Evolutionary conservation across 2,888 invertebrate species (phyloP).

Genomic region (Ectemnius cavifrons): DNA sequence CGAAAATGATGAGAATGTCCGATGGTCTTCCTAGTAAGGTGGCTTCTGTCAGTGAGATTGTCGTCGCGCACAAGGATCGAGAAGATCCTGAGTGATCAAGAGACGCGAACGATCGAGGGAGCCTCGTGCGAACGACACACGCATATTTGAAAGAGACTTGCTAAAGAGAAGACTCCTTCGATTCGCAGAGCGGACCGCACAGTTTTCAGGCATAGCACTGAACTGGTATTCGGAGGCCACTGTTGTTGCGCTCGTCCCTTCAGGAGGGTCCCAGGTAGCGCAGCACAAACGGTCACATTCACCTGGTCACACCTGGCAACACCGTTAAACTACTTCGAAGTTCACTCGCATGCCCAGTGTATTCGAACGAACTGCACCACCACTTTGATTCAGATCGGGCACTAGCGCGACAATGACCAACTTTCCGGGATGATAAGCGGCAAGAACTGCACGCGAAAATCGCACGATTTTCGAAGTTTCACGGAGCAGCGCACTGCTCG

Average conservation of each 20-base stretch:
- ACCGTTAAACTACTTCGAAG: slow-evolving; percentile 38
- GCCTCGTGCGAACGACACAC: too few species aligned
- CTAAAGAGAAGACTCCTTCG: too few species aligned
- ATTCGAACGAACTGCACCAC: background rate
- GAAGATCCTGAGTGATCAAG: too few species aligned
- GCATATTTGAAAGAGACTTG: too few species aligned
- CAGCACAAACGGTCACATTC: slow-evolving; percentile 59
- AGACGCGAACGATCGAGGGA: too few species aligned
- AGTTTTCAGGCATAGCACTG: too few species aligned
- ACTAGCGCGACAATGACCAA: slow-evolving; percentile 25
- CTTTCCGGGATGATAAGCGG: background rate
- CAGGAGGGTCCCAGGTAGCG: slow-evolving; percentile 47
- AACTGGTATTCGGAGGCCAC: background rate
- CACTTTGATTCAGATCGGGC: background rate
- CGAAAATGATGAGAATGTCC: too few species aligned
- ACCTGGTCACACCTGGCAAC: slow-evolving; percentile 65
- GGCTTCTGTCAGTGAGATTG: too few species aligned
- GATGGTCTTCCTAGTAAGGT: too few species aligned
- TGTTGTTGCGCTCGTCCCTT: slow-evolving; percentile 21
- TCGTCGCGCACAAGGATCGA: too few species aligned
- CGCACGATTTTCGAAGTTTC: slow-evolving; percentile 54
- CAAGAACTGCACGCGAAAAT: slow-evolving; percentile 29
- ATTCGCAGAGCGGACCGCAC: too few species aligned
- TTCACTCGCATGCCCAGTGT: slow-evolving; percentile 1
- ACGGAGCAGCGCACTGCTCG: slow-evolving; percentile 56